Percentiles rank a stretch among this genome's conserved stretches.
These are phyloP conservation scores for Meriones unguiculatus DNA, from an alignment of 2,113 vertebrate species.

Conservation along the genomic window DNA sequence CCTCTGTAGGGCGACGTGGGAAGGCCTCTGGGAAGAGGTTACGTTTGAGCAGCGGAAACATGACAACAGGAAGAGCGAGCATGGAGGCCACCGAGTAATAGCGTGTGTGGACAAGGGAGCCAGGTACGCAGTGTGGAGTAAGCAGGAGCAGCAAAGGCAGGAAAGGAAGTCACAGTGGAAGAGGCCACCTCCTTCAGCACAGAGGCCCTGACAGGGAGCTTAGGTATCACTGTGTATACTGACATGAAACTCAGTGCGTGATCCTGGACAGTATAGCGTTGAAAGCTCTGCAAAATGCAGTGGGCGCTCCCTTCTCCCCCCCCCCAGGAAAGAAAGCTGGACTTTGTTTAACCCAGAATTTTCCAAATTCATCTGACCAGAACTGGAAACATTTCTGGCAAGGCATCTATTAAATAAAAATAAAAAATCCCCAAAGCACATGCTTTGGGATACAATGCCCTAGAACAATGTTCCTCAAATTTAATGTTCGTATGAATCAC, in stretches of 20 bases:
- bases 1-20: neutral
- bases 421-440: slow-evolving; percentile 24
- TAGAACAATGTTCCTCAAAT: slow-evolving; percentile 26
- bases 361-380: slow-evolving; percentile 54
- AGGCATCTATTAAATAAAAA: slow-evolving; percentile 25
- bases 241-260: neutral
- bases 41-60: neutral
- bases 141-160: neutral
- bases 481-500: neutral
- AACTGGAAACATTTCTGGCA: slow-evolving; percentile 28
- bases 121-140: neutral
- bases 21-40: slow-evolving; percentile 1
- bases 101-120: neutral
- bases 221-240: neutral
- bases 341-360: slow-evolving; percentile 49
- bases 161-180: neutral
- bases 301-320: neutral
- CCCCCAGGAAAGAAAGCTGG: neutral
- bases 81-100: neutral
- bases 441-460: neutral
- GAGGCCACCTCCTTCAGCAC: neutral
- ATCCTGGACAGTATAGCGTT: neutral
- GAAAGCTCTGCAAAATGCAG: slow-evolving; percentile 26
- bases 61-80: neutral
- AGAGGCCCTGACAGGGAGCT: neutral